Evolutionary conservation across 2,797 vertebrate species (phyloP).

Genomic region (Coilia nasus): DNA sequence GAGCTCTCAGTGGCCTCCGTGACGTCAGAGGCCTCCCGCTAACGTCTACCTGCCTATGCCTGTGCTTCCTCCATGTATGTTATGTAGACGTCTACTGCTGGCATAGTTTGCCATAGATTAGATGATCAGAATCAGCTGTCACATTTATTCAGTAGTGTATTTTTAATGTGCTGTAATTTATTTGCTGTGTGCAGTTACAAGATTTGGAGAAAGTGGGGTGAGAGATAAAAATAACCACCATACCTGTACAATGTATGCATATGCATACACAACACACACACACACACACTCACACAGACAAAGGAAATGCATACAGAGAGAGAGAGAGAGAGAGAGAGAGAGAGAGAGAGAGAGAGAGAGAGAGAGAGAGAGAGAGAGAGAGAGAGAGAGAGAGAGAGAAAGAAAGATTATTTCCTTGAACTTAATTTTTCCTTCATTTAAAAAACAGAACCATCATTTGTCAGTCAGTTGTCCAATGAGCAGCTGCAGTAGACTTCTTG

Average conservation of each 20-base stretch:
- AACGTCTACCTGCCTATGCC: neutral
- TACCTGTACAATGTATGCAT: neutral
- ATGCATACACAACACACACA: conserved; percentile 11
- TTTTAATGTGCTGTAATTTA: neutral
- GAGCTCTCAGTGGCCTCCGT: neutral
- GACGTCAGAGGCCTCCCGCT: neutral
- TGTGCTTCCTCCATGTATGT: no score
- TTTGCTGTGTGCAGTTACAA: neutral
- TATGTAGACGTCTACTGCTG: neutral
- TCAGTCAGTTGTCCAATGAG: neutral
- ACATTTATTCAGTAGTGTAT: neutral
- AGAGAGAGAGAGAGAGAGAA: no score
- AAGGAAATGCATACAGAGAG: neutral
- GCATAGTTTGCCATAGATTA: neutral
- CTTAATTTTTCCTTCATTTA: no score
- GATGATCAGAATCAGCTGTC: neutral
- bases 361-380: neutral
- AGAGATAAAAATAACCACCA: neutral
- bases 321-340: no score
- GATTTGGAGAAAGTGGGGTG: neutral
- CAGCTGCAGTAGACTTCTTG: neutral
- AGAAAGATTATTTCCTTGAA: no score
- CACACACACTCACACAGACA: conserved; percentile 10
- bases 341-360: neutral
- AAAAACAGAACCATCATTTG: conserved; percentile 25